A percentile compares a stretch with the other conserved stretches of the same genome.
These are phyloP conservation scores for Cantharis flavilabris DNA, from an alignment of 2,888 invertebrate genomes.

Conservation along the genomic window DNA sequence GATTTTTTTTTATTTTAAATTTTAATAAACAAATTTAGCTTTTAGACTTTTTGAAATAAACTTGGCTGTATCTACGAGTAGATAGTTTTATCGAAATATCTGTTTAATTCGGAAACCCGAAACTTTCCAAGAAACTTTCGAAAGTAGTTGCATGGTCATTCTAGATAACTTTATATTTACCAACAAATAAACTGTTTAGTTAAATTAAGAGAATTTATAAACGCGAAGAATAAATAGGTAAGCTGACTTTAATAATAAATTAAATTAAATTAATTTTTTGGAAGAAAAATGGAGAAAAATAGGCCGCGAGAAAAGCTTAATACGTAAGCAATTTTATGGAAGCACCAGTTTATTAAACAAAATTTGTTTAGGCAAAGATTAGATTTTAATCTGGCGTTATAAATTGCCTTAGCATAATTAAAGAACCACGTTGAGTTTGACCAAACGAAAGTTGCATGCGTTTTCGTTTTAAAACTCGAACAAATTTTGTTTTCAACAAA, in stretches of 20 bases:
- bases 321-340: conserved; percentile 17
- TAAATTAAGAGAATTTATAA: background rate
- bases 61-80: too few species aligned
- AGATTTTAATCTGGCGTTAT: conserved; percentile 20
- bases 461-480: background rate
- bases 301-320: conserved; percentile 12
- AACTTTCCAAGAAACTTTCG: background rate
- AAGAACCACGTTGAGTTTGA: conserved; percentile 15
- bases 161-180: background rate
- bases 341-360: conserved; percentile 18
- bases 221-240: background rate
- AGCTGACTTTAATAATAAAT: conserved; percentile 13
- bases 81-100: background rate
- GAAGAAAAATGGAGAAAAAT: conserved; percentile 16
- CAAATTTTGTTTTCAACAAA: background rate
- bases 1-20: background rate
- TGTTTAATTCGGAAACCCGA: background rate
- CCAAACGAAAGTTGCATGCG: conserved; percentile 8
- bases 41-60: too few species aligned
- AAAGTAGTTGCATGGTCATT: background rate
- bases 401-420: conserved; percentile 16
- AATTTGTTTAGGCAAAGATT: conserved; percentile 18
- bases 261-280: conserved; percentile 13
- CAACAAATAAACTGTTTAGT: background rate
- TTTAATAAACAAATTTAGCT: background rate